Percentiles rank a stretch among this genome's conserved stretches.
phyloP scores from a whole-genome alignment of 1,140 invertebrate genomes.

The Homalodisca vitripennis region DNA sequence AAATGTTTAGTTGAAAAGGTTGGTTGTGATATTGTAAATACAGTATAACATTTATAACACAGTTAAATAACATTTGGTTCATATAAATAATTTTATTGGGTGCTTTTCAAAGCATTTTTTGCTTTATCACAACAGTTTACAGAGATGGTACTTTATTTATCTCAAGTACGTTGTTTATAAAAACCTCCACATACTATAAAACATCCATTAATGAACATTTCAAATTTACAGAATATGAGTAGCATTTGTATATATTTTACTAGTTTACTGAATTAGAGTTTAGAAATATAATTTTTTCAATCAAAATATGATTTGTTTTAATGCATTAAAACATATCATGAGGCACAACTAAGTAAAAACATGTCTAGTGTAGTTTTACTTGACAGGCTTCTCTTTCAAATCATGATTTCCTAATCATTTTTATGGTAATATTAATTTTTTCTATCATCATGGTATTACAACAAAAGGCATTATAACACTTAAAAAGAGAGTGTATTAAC shows the following conservation, averaged over 20 bases:
- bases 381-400: not conserved
- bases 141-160: not conserved
- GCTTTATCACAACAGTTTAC: too few relatives aligned
- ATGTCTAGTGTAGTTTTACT: not conserved
- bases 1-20: conserved; percentile 23
- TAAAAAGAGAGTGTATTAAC: too few relatives aligned
- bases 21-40: conserved; percentile 31
- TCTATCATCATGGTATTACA: not conserved
- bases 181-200: not conserved
- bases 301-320: not conserved
- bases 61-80: not conserved
- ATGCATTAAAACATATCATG: not conserved
- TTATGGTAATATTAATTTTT: not conserved
- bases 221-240: not conserved
- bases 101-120: conserved; percentile 8
- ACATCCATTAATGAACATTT: not conserved
- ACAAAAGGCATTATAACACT: too few relatives aligned
- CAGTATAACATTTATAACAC: not conserved
- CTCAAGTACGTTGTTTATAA: not conserved
- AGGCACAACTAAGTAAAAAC: not conserved
- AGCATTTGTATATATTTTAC: not conserved
- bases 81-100: conserved; percentile 1
- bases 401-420: not conserved
- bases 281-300: not conserved
- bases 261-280: not conserved